Base-by-base conservation (phyloP, 30 jellyfish, hydroid and myxozoan genomes). In the Catostylus mosaicus region DNA sequence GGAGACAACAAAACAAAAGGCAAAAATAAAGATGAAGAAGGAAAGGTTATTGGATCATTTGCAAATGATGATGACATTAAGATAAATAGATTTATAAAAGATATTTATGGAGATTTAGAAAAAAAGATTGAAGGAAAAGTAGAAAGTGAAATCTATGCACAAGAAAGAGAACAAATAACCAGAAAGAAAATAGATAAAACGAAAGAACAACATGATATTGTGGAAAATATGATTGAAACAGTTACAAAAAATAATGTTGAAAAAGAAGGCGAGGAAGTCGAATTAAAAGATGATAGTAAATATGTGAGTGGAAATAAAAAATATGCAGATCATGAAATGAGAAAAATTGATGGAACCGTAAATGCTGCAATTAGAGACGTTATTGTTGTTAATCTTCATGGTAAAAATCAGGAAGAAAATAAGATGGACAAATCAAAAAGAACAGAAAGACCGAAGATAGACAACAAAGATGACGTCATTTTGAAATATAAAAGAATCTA, bases 381-480 rank as follows among this genome's bases (percentile, higher is more conserved):
- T 1, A 31, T 82, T 22, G 86, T 82, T 22, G 78, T 82, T 29
- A 71, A 82, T 60, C 73, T 82, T 3, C 92, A 82, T 47, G 80
- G 35, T 2, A 47, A 54, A 56, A 74, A 27, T 10, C 70, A 68
- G 29, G 81, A 43, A 12, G 85, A 23, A 16, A 32, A 30, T 30
- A 48, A 57, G n/a, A 54, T 64, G 62, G 92, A 52, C 80, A 38
- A 68, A 70, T 62, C 84, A 61, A 75, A 56, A 14, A 43, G 73
- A 8, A 45, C 60, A 43, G 82, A 71, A 22, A 29, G 30, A 9
- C 59, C 82, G 30, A 87, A 54, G 1, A 30, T 32, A 3, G 59
- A 35, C 36, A 18, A 38, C 68, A 37, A 82, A 19, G 76, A 83
- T 45, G 85, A 84, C 43, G 36, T 57, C 35, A 75, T 90, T 52